Evolutionary conservation across 2,113 vertebrate genomes (phyloP).

Genomic region (Siniperca knerii): DNA sequence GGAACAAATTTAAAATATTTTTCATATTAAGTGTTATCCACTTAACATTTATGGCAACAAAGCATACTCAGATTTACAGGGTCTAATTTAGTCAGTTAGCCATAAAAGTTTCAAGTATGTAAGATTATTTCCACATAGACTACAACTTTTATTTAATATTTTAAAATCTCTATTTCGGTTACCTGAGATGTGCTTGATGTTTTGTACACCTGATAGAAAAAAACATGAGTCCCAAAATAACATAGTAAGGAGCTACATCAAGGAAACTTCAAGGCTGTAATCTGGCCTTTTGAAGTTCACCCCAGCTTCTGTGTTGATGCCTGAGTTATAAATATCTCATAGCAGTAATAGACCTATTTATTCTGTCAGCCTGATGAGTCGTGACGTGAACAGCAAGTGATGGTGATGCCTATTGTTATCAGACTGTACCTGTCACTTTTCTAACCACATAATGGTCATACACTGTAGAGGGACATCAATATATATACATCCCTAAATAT

Average conservation of each 20-base stretch:
- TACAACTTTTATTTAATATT: not conserved
- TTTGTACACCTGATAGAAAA: conserved; percentile 6
- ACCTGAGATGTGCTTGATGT: conserved; percentile 12
- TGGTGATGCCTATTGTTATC: conserved; percentile 10
- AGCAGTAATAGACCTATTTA: conserved; percentile 31
- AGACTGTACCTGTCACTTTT: not conserved
- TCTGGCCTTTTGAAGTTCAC: conserved; percentile 51
- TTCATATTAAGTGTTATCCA: not conserved
- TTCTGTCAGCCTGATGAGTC: conserved; percentile 50
- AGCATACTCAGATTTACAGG: not conserved
- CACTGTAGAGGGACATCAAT: not conserved
- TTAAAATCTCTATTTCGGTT: conserved; percentile 6
- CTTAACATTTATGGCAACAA: not conserved
- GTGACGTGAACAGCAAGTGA: conserved; percentile 1
- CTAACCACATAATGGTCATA: not conserved
- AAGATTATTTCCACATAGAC: not conserved
- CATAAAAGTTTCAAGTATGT: not conserved
- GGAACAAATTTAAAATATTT: not conserved
- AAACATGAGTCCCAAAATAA: conserved; percentile 53
- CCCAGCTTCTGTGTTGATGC: conserved; percentile 26
- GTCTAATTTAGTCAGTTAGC: not conserved
- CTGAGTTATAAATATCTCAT: conserved; percentile 54
- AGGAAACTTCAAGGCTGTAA: conserved; percentile 40
- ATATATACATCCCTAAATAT: not conserved
- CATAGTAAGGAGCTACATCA: conserved; percentile 5